Percentiles rank a stretch among this genome's conserved stretches.
phyloP scores from a whole-genome alignment of 2,113 vertebrate genomes.

The Sapayoa aenigma region DNA sequence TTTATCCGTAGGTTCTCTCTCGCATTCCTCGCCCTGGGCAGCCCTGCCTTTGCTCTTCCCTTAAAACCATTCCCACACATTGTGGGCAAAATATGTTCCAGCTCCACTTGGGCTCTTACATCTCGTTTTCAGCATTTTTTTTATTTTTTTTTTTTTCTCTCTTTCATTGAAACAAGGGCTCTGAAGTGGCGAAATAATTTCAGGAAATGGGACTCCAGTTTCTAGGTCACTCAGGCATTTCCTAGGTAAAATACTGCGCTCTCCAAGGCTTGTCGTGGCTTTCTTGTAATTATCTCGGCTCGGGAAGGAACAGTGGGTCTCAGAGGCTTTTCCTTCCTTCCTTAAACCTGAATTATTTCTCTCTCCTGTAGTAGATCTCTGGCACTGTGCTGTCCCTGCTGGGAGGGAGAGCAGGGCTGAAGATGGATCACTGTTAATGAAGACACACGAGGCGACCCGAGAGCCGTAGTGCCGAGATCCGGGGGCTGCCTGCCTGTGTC shows the following conservation, averaged over 20 bases:
- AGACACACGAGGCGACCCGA: background rate
- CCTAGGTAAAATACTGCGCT: background rate
- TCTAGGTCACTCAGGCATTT: constrained; percentile 35
- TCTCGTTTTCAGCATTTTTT: background rate
- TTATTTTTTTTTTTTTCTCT: background rate
- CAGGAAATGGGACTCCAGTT: constrained; percentile 20
- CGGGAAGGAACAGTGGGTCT: background rate
- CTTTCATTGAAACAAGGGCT: background rate
- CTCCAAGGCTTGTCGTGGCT: background rate
- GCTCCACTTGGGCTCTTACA: background rate
- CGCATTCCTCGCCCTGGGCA: background rate
- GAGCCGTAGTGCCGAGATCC: background rate
- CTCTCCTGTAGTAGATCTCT: background rate
- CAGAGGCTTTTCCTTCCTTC: background rate
- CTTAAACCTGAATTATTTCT: background rate
- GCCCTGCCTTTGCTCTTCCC: background rate
- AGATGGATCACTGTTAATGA: background rate
- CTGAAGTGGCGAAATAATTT: constrained; percentile 3
- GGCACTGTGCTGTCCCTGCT: background rate
- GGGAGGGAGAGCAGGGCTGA: background rate
- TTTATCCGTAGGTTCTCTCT: background rate
- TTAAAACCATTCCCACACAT: fast-evolving
- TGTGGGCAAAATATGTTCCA: background rate
- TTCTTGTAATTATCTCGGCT: background rate
- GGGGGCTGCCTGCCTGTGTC: background rate